phyloP scores from a whole-genome alignment of 2,888 invertebrate species.

The Spicauda simplicius region DNA sequence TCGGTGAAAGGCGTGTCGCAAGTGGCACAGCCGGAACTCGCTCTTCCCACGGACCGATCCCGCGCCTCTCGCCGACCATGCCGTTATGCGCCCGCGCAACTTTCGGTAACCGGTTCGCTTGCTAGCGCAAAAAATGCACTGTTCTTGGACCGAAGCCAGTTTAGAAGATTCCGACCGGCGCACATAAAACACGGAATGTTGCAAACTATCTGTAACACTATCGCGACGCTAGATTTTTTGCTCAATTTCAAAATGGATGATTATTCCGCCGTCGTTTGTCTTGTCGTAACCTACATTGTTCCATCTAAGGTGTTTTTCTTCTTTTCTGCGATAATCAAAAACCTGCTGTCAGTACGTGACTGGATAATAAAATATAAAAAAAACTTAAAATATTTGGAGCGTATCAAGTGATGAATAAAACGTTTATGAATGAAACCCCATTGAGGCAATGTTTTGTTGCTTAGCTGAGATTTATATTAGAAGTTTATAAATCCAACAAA shows the following conservation, averaged over 20 bases:
- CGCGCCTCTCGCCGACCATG: constrained; percentile 63
- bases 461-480: constrained; percentile 3
- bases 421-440: constrained; percentile 11
- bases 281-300: constrained; percentile 6
- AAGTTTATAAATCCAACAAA: background rate
- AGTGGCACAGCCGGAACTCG: constrained; percentile 82
- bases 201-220: constrained; percentile 40
- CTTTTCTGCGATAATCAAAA: constrained; percentile 7
- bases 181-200: constrained; percentile 58
- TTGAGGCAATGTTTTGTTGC: background rate
- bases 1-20: constrained; percentile 81
- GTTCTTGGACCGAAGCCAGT: constrained; percentile 57
- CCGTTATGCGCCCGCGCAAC: constrained; percentile 64
- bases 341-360: constrained; percentile 4
- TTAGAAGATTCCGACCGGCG: constrained; percentile 50
- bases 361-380: background rate
- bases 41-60: constrained; percentile 76
- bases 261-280: constrained; percentile 6
- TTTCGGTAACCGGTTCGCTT: constrained; percentile 70
- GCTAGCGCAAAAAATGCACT: constrained; percentile 63
- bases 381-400: constrained; percentile 1
- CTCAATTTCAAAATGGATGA: constrained; percentile 20
- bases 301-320: background rate
- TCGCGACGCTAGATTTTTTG: constrained; percentile 24
- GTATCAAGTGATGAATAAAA: constrained; percentile 7